Base-by-base conservation (phyloP, 1,140 invertebrate genomes). In the Drosophila pseudoananassae region DNA sequence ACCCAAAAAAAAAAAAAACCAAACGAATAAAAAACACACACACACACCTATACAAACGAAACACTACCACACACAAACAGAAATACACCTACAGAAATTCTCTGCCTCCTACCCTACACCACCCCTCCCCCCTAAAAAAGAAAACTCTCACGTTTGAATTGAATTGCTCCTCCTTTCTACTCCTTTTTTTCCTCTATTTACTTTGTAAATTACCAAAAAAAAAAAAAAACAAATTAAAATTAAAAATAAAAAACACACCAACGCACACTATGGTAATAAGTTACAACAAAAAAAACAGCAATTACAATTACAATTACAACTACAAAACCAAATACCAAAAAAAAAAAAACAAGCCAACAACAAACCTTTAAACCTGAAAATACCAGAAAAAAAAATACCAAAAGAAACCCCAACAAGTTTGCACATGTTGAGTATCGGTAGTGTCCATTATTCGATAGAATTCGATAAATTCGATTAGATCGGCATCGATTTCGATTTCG, bases 261-360 rank as follows among this genome's bases (percentile, higher is more conserved):
- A 66, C 50, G 56, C 70, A 76, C 77, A 81, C 78, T 66, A 72
- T 70, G 73, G 74, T 74, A 66, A 83, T 66, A 68, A 82, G 78
- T 60, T 61, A 71, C 33, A 82, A 84, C 54, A 84, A 76, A 20
- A 76, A 71, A 29, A 59, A 63, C 71, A 60, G 33, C 33, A 43
- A 43, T 43, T 43, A 74, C 76, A 59, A 60, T 14, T 52, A 57
- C 46, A 55, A 60, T 17, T 6, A 49, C 17, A 50, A 51, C 49
- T 36, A 74, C 40, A 46, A 63, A 43, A 50, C 29, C 51, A 71
- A 36, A 5, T 31, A 31, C 31, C 15, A 49, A 49, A 36, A 51
- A 74, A 27, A 27, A 43, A 61, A 17, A 17, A 33, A 54, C 43
- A 25, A 71, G 47, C 47, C 40, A 71, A 49, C 31, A 20, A 69